Conservation (phyloP, 2,113 vertebrate species). For the Cygnus buccinator region DNA sequence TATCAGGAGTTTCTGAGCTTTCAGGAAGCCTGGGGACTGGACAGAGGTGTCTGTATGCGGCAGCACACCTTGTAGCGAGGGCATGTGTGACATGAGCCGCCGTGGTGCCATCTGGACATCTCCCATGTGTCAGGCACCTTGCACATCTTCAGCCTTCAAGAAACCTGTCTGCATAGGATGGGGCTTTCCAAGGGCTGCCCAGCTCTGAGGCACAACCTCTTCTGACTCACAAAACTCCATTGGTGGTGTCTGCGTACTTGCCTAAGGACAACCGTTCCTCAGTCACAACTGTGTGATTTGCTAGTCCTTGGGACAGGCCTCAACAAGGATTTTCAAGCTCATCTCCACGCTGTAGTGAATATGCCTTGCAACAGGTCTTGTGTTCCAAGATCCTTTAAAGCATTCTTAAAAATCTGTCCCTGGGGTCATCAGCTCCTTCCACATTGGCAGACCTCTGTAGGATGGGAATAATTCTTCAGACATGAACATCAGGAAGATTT, state of each 20-base stretch:
- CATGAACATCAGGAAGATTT: accelerated
- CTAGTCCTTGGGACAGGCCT: not conserved
- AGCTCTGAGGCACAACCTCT: not conserved
- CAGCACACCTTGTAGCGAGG: accelerated
- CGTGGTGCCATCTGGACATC: not conserved
- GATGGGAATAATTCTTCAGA: not conserved
- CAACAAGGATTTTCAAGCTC: not conserved
- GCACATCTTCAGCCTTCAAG: not conserved
- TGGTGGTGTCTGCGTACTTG: not conserved
- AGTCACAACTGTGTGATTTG: not conserved
- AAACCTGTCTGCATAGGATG: accelerated
- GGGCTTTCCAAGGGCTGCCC: not conserved
- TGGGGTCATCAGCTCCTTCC: not conserved
- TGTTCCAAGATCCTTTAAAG: not conserved
- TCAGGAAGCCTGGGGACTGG: too few relatives aligned
- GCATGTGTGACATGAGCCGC: not conserved
- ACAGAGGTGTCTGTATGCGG: accelerated
- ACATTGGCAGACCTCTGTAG: not conserved
- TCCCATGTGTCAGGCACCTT: not conserved
- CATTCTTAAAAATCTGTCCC: not conserved
- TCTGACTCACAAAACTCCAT: not conserved
- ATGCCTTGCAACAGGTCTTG: not conserved
- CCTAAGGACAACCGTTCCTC: not conserved
- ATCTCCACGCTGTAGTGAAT: too few relatives aligned
- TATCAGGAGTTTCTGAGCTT: too few relatives aligned